Conservation (phyloP, 2,888 invertebrate genomes). For the Molanna angustata region DNA sequence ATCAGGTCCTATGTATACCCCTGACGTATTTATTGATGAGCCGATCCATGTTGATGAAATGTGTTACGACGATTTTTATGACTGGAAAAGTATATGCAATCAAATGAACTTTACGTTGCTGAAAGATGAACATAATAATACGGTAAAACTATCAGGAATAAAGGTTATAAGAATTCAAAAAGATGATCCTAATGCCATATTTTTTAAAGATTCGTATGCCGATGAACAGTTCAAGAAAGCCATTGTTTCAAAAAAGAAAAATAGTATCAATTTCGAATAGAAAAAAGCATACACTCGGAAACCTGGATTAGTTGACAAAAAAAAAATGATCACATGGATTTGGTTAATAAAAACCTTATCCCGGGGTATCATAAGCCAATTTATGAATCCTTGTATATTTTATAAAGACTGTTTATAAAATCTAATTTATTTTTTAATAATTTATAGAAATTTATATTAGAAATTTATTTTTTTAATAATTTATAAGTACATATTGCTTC, state of each 20-base stretch:
- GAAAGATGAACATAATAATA: conserved; percentile 29
- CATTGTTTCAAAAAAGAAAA: neutral
- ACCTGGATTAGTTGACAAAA: neutral
- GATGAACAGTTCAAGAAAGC: neutral
- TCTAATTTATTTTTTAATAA: too few relatives aligned
- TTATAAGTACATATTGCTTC: too few relatives aligned
- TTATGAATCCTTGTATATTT: conserved; percentile 18
- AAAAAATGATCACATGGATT: conserved; percentile 9
- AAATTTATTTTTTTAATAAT: too few relatives aligned
- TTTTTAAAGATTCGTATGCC: neutral
- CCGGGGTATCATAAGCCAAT: conserved; percentile 17
- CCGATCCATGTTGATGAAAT: conserved; percentile 28
- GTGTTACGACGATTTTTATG: conserved; percentile 32
- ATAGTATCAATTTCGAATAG: neutral
- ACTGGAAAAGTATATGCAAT: conserved; percentile 31
- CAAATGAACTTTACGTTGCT: conserved; percentile 32
- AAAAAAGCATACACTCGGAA: neutral
- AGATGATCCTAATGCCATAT: neutral
- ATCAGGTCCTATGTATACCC: neutral
- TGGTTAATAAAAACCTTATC: conserved; percentile 17
- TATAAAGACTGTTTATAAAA: too few relatives aligned
- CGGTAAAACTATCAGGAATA: conserved; percentile 22
- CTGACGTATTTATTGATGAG: too few relatives aligned
- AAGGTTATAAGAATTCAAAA: conserved; percentile 16
- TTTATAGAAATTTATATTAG: too few relatives aligned